phyloP scores from a whole-genome alignment of 2,888 invertebrate genomes.

The Mantis religiosa region DNA sequence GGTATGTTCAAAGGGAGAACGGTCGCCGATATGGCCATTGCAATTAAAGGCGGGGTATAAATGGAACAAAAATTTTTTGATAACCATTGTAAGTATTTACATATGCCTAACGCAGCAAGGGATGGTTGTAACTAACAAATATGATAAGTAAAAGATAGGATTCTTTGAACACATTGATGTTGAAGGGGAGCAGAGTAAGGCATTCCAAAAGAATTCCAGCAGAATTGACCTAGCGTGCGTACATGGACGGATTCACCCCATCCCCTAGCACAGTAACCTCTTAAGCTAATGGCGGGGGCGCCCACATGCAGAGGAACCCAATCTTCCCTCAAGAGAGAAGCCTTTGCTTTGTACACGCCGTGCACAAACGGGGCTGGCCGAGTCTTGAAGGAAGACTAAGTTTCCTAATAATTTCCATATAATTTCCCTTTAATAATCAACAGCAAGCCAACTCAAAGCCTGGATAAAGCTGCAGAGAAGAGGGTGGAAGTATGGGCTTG shows the following conservation, averaged over 20 bases:
- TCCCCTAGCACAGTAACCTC: not conserved
- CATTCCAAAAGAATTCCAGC: not conserved
- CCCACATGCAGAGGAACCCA: not conserved
- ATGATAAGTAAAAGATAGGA: not conserved
- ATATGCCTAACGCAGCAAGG: no score
- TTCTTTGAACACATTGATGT: not conserved
- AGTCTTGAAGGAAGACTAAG: conserved; percentile 7
- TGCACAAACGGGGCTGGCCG: not conserved
- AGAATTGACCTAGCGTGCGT: not conserved
- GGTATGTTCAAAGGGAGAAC: no score
- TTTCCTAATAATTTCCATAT: conserved; percentile 19
- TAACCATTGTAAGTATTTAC: no score
- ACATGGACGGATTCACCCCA: not conserved
- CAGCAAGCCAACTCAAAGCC: conserved; percentile 2
- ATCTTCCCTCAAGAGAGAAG: not conserved
- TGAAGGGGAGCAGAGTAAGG: not conserved
- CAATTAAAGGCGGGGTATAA: no score
- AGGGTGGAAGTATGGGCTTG: not conserved
- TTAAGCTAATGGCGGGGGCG: conserved; percentile 15
- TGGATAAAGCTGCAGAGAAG: not conserved
- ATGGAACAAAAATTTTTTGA: no score
- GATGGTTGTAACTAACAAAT: no score
- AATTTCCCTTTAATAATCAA: conserved; percentile 17
- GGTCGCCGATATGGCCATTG: no score
- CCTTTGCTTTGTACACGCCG: conserved; percentile 11